Conservation (phyloP, 2,113 vertebrate genomes). For the Aleadryas rufinucha region DNA sequence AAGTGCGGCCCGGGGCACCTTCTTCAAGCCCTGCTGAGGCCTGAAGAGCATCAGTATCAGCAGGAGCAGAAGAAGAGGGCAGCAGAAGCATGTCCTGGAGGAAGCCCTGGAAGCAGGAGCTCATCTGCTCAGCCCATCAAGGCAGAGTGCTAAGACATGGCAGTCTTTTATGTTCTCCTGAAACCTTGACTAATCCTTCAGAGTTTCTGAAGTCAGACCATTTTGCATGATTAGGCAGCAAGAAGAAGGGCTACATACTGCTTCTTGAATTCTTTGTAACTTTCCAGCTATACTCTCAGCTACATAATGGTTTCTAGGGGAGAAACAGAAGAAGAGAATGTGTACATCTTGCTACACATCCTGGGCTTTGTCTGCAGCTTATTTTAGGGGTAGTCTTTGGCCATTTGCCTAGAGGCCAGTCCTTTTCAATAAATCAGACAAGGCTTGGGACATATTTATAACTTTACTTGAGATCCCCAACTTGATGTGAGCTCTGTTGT, state of each 20-base stretch:
- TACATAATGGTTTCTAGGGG: neutral
- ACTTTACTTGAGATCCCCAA: neutral
- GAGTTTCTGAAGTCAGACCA: neutral
- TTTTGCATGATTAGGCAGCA: neutral
- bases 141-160: neutral
- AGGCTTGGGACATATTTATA: neutral
- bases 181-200: neutral
- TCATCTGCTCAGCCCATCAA: rapidly evolving
- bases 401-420: neutral
- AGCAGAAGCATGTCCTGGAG: neutral
- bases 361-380: neutral
- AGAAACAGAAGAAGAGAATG: neutral
- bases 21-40: neutral
- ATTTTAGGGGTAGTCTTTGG: neutral
- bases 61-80: neutral
- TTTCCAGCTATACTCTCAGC: neutral
- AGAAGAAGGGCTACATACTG: rapidly evolving
- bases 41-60: neutral
- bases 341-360: neutral
- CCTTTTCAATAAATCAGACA: neutral
- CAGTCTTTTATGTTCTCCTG: neutral
- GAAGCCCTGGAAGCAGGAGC: neutral
- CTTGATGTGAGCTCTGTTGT: neutral
- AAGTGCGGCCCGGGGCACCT: rapidly evolving
- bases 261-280: neutral